Conservation (phyloP, 1,140 invertebrate genomes). For the Cherax destructor region DNA sequence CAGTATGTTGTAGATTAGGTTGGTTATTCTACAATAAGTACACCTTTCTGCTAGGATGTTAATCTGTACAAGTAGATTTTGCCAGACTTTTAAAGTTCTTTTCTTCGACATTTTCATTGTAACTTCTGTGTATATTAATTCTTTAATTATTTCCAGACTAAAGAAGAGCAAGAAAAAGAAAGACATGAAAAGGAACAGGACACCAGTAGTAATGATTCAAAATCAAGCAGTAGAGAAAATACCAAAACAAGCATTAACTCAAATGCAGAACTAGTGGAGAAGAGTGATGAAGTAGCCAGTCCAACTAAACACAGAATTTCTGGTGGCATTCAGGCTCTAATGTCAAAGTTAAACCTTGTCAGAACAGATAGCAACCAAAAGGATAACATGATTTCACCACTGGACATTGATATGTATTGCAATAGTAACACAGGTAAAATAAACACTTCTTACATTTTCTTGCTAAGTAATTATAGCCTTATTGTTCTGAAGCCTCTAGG, state of each 20-base stretch:
- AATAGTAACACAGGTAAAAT: constrained; percentile 79
- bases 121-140: neutral
- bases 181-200: constrained; percentile 45
- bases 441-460: too few relatives aligned
- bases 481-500: too few relatives aligned
- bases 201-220: constrained; percentile 49
- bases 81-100: too few relatives aligned
- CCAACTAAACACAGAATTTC: constrained; percentile 85
- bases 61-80: too few relatives aligned
- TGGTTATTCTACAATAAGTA: too few relatives aligned
- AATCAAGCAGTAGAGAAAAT: constrained; percentile 49
- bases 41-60: too few relatives aligned
- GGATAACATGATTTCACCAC: constrained; percentile 81
- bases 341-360: constrained; percentile 85
- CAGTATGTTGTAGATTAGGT: too few relatives aligned
- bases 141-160: constrained; percentile 35
- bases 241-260: constrained; percentile 40
- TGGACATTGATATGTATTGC: constrained; percentile 86
- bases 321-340: constrained; percentile 89
- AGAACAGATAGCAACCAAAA: constrained; percentile 68
- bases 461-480: too few relatives aligned
- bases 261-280: constrained; percentile 27
- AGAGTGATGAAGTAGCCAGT: constrained; percentile 75
- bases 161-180: constrained; percentile 65
- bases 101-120: too few relatives aligned